Base-by-base conservation (phyloP, 2,113 vertebrate genomes). In the Onychorhynchus coronatus region DNA sequence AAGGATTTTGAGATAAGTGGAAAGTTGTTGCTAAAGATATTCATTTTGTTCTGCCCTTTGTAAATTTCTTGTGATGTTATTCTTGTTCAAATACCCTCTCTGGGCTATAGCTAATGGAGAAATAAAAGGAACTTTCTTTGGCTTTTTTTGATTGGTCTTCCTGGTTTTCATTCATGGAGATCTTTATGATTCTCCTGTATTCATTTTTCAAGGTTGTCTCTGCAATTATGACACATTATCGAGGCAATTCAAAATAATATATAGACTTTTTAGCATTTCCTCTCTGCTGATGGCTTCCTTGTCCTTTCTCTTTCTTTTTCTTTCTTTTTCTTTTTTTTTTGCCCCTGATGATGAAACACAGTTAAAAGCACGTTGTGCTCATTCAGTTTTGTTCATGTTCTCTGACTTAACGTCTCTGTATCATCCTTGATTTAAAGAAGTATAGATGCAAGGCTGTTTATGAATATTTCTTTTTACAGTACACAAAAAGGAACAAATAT, bases 191-290 rank as follows among this genome's bases (percentile, higher is more conserved):
- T 97, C 95, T 98, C 82, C 88, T 84, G 75, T 81, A 96, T 98
- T 97, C 77, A 96, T 84, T 95, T 82, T 65, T 97, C 97, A 98
- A 98, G 97, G 97, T 98, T 97, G 96, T 86, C 93, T 95, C 74
- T 85, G 92, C 93, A 98, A 96, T 98, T 98, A 97, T 88, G 88
- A 91, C 70, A 96, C 96, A 88, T 97, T 97, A 97, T 83, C 95
- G 91, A 97, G 90, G 94, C 97, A 97, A 98, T 98, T 98, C 95
- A 95, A 97, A 98, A 96, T 98, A 98, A 98, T 98, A 97, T 96
- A 97, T 96, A 97, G 98, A 96, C 93, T 92, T 95, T 82, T 97
- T 98, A 97, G 96, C 95, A 97, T 98, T 98, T 98, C 74, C 85
- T 98, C 87, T 95, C 79, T 91, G 41, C 13, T 97, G 94, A 98